These are phyloP conservation scores for Xenopus laevis DNA, from an alignment of 2,113 vertebrate species.

Conservation along the genomic window DNA sequence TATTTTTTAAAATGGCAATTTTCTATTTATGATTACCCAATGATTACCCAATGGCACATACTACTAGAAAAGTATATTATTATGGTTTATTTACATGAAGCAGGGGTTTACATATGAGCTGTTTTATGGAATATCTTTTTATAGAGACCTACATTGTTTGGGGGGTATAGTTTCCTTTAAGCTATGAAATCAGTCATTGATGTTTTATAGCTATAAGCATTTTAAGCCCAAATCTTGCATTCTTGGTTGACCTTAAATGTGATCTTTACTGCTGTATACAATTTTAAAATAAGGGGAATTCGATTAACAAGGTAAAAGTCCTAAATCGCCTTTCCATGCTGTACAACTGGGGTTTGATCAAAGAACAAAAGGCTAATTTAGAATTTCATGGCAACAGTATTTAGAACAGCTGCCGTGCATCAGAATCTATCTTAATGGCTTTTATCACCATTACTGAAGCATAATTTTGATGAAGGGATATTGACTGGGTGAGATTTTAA, in stretches of 20 bases:
- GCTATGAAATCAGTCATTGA: rapidly evolving
- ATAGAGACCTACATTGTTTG: too few relatives aligned
- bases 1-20: too few relatives aligned
- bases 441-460: conserved; percentile 9
- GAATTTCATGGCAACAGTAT: conserved; percentile 50
- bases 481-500: too few relatives aligned
- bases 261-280: conserved; percentile 61
- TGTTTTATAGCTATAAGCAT: too few relatives aligned
- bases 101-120: too few relatives aligned
- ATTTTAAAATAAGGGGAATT: conserved; percentile 68
- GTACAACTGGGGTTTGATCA: conserved; percentile 47
- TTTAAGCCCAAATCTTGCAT: conserved; percentile 41
- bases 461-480: too few relatives aligned
- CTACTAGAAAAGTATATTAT: too few relatives aligned
- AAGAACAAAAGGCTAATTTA: not conserved
- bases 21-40: too few relatives aligned
- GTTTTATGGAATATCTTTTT: too few relatives aligned
- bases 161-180: too few relatives aligned
- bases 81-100: too few relatives aligned
- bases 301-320: conserved; percentile 54
- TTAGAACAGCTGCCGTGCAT: conserved; percentile 43
- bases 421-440: conserved; percentile 6
- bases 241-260: conserved; percentile 61
- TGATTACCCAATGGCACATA: too few relatives aligned
- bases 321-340: conserved; percentile 45